These are phyloP conservation scores for Taphrorychus bicolor DNA, from an alignment of 2,888 invertebrate genomes.

Conservation along the genomic window DNA sequence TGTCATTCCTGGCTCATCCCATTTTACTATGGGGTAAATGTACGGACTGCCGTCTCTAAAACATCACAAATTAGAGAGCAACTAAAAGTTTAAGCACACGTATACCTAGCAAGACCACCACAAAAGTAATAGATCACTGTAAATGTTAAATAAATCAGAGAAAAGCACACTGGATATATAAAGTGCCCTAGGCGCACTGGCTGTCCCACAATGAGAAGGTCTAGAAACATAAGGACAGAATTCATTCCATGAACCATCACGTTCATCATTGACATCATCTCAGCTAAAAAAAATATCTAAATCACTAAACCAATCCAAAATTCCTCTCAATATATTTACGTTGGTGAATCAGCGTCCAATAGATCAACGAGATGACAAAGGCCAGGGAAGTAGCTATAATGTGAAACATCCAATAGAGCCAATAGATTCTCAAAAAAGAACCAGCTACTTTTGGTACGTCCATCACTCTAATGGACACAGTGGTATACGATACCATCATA, in stretches of 20 bases:
- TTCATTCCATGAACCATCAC: slow-evolving; percentile 78
- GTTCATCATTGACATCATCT: slow-evolving; percentile 63
- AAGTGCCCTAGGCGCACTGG: slow-evolving; percentile 71
- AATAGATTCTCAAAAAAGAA: slow-evolving; percentile 48
- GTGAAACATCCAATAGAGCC: slow-evolving; percentile 73
- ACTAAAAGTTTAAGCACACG: not conserved
- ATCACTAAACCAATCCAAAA: not conserved
- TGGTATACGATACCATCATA: slow-evolving; percentile 45
- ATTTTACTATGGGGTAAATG: slow-evolving; percentile 81
- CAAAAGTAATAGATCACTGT: slow-evolving; percentile 71
- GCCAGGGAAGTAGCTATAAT: slow-evolving; percentile 73
- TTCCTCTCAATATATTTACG: slow-evolving; percentile 58
- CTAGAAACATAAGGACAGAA: slow-evolving; percentile 75
- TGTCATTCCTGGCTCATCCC: slow-evolving; percentile 70
- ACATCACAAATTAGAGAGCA: slow-evolving; percentile 21
- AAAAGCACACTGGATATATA: slow-evolving; percentile 69
- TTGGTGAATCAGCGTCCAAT: slow-evolving; percentile 78
- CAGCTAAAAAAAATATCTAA: slow-evolving; percentile 10
- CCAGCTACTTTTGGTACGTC: slow-evolving; percentile 29
- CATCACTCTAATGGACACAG: slow-evolving; percentile 39
- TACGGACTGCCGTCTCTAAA: slow-evolving; percentile 67
- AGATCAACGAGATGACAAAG: slow-evolving; percentile 75
- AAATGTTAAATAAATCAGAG: slow-evolving; percentile 69
- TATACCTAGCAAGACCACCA: not conserved
- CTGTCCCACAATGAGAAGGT: slow-evolving; percentile 74